A percentile compares a stretch with the other conserved stretches of the same genome.
phyloP scores from a whole-genome alignment of 1,140 invertebrate species.

The Bombus affinis region DNA sequence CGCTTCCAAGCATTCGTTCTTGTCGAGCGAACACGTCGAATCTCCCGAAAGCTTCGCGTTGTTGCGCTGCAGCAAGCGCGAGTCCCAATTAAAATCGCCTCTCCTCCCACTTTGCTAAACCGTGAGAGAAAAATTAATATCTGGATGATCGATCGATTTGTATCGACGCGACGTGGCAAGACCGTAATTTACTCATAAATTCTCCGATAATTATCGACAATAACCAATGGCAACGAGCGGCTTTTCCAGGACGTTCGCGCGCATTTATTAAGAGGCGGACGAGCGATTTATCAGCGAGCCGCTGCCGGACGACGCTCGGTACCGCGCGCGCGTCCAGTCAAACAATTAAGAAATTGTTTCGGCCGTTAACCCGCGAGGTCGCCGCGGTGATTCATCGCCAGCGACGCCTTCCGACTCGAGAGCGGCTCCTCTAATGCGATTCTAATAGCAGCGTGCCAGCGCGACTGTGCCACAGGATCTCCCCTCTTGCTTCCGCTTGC shows the following conservation, averaged over 20 bases:
- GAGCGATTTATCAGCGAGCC: constrained; percentile 10
- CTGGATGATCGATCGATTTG: neutral
- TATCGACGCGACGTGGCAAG: neutral
- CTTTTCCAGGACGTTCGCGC: neutral
- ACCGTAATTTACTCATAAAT: constrained; percentile 9
- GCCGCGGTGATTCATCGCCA: constrained; percentile 64
- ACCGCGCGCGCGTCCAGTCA: constrained; percentile 23
- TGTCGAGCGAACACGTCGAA: no score
- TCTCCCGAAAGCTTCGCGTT: no score
- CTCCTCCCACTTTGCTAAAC: neutral
- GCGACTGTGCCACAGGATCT: constrained; percentile 22
- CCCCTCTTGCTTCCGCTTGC: constrained; percentile 40
- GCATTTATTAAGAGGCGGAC: constrained; percentile 22
- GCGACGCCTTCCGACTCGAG: constrained; percentile 39
- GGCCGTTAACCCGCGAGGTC: constrained; percentile 66
- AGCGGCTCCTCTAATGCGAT: constrained; percentile 63
- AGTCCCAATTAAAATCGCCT: neutral
- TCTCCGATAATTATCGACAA: constrained; percentile 20
- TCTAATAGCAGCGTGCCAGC: constrained; percentile 64
- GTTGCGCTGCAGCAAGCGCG: no score
- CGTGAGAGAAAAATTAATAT: constrained; percentile 3
- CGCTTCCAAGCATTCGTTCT: no score
- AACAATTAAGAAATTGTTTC: constrained; percentile 74
- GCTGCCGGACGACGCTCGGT: constrained; percentile 6
- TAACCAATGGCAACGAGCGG: neutral